phyloP scores from a whole-genome alignment of 30 jellyfish, hydroid and myxozoan species.

The Hydra vulgaris region DNA sequence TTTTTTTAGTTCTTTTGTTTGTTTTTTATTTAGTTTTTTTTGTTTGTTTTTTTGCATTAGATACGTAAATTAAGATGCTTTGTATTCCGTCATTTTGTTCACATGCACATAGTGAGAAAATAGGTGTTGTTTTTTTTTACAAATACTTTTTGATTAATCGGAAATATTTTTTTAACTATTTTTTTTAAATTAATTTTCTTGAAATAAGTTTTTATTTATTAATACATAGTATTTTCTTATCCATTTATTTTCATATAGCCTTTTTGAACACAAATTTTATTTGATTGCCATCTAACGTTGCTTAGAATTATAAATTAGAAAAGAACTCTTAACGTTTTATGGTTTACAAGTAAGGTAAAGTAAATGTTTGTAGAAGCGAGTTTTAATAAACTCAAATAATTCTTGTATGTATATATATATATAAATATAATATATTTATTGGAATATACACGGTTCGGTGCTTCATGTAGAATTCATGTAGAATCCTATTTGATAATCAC shows the following conservation, averaged over 20 bases:
- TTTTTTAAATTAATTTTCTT: too few relatives aligned
- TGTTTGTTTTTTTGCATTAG: too few relatives aligned
- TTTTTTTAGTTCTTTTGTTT: too few relatives aligned
- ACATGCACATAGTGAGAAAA: background rate
- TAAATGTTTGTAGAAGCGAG: background rate
- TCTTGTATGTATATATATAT: background rate
- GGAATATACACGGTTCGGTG: background rate
- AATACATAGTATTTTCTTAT: background rate
- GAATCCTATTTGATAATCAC: too few relatives aligned
- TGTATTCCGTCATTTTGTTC: too few relatives aligned
- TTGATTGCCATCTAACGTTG: too few relatives aligned
- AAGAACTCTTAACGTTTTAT: background rate
- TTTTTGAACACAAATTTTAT: background rate
- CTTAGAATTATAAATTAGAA: background rate
- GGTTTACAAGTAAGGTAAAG: background rate
- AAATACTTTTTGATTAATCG: background rate
- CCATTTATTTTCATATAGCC: background rate
- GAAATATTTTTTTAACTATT: background rate
- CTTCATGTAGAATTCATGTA: background rate
- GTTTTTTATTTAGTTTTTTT: too few relatives aligned
- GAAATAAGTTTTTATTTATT: background rate
- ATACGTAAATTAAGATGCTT: too few relatives aligned
- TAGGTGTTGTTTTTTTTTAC: too few relatives aligned
- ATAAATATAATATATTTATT: too few relatives aligned
- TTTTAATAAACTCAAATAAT: background rate